Base-by-base conservation (phyloP, 30 jellyfish, hydroid and myxozoan genomes). In the Cassiopea andromeda region DNA sequence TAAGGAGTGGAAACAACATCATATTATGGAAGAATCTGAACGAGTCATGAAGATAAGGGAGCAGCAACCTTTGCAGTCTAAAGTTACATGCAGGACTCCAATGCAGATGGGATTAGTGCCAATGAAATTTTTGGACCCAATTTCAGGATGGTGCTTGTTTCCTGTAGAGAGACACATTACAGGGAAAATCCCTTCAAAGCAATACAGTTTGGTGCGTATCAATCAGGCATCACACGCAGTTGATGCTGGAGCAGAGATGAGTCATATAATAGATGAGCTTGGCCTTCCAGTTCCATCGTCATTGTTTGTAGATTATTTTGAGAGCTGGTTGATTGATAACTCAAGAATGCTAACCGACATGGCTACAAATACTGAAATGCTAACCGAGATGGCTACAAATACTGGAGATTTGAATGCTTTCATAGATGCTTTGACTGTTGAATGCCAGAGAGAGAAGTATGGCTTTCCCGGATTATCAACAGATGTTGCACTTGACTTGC, bases 91-190 rank as follows among this genome's bases (percentile, higher is more conserved):
- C 43, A 16, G 73, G 8, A 64, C 73, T 64, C 73, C 15, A 4
- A 27, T 5, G 15, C 43, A 50, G 60, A 9, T 18, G 49, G 60
- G 46, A 44, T 7, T 50, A 64, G 15, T 27, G 2, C 77, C 76
- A 60, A 44, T 45, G 47, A 1, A 27, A 58, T 85, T 85, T 9
- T 80, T 85, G 74, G 27, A 17, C 8, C 27, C 61, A 44, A n/a
- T 85, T 60, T 75, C 87, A 19, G n/a, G 60, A 4, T 85, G 93
- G 93, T 75, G 88, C 64, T 46, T 85, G 48, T 50, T 73, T 16
- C 93, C 93, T 14, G 81, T 74, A 0, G 71, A 75, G 82, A 75
- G 93, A 13, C 73, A 59, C 2, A 44, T 18, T 0, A 18, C 38
- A 14, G 60, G 48, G 15, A 57, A 1, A 12, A 38, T 7, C 19